Evolutionary conservation across 2,797 vertebrate genomes (phyloP), one percentile per base, ranked within the genome.

Genomic region (Etheostoma perlongum): DNA sequence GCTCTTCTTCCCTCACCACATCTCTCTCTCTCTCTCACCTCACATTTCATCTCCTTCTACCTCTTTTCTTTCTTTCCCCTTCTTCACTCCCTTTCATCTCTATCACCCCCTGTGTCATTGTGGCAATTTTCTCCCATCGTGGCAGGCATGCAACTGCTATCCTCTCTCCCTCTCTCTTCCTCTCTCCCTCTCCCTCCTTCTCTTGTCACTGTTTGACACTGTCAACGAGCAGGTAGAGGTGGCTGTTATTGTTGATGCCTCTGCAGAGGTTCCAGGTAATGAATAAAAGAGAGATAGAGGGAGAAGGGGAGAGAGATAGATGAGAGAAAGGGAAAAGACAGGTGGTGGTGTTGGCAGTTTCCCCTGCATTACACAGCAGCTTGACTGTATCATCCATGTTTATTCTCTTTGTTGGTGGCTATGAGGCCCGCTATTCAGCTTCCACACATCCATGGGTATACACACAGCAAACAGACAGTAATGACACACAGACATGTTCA

Each of bases 161-260:
- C 88, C 87, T 68, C 78, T 62, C 85, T 74, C 72, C 0, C 62
- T 51, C 59, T 53, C 65, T 49, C 36, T 60, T 46, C 21, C 67
- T 23, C 58, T 60, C 61, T 49, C 76, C 23, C 70, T 46, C 72
- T 65, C 75, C 65, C 83, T 77, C 78, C 59, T 58, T 81, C 76
- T 86, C 87, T 88, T 84, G 86, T 91, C 76, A 63, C 88, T 86
- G 91, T 89, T 88, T 93, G 93, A 94, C 93, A 92, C 85, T 73
- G 89, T 92, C 92, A 93, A 93, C 92, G 87, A 90, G 91, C 91
- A 89, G 91, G 90, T 89, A 74, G 88, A 89, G 90, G 85, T 89
- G 89, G 89, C 91, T 93, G 92, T 91, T 93, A 85, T 93, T 92
- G 92, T 92, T 89, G 91, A 90, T 81, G 87, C 88, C 85, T 86